Evolutionary conservation across 1,140 invertebrate species (phyloP), one percentile per base, ranked within the genome.

Genomic region (Cheumatopsyche charites): DNA sequence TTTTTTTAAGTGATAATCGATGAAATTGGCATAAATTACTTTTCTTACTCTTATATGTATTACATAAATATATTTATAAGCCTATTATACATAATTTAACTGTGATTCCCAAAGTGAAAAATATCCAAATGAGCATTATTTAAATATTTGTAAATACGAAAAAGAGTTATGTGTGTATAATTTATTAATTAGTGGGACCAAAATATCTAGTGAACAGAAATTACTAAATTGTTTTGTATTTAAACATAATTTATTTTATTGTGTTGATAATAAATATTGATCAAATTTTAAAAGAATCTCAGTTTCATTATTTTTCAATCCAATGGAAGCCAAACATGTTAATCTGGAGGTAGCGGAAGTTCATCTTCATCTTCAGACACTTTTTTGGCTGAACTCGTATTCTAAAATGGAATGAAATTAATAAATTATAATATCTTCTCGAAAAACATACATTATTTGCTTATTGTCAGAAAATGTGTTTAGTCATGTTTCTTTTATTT

Each of bases 261-360:
- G 55, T 58, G 55, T 58, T 58, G 55, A 58, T 11, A 58, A 58
- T 58, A 58, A 58, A 58, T 58, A 58, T 58, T 58, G 23, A 58
- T 58, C 25, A 25, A 36, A 36, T 36, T 58, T 23, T 9, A 17
- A 17, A 15, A 52, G 19, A 52, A 17, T 17, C 15, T 11, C 13
- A 5, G 12, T 58, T 58, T 21, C 21, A 25, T 19, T 12, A 58
- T 25, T 5, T 13, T 19, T 23, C 2, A 58, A 6, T 25, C 12
- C 9, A 52, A 19, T 19, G 23, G 3, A 52, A 15, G 3, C 1
- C 9, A 15, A 21, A 25, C 21, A 3, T 58, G 4, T 45, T 71
- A 74, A 19, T 74, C 73, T 17, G 73, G 73, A 5, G 73, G 73
- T 43, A 74, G 36, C 4, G 73, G 73, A 1, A 74, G 55, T 65